phyloP scores from a whole-genome alignment of 2,888 invertebrate genomes.

The Xanthorhoe spadicearia region DNA sequence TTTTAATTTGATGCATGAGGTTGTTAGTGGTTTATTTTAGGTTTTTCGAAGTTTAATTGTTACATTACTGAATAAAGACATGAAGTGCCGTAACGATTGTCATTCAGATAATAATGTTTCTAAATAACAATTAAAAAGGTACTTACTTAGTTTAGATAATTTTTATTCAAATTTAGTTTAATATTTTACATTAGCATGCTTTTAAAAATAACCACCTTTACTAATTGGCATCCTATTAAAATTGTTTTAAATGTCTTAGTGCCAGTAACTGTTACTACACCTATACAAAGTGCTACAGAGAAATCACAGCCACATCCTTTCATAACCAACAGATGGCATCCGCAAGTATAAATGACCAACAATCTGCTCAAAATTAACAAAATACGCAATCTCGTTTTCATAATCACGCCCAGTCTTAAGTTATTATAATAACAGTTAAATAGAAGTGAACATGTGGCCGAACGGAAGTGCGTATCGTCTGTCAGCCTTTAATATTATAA shows the following conservation, averaged over 20 bases:
- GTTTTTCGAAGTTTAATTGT: neutral
- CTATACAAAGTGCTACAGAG: conserved; percentile 18
- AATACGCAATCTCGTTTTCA: conserved; percentile 36
- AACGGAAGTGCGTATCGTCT: conserved; percentile 82
- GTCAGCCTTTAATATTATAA: conserved; percentile 80
- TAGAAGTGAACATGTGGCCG: conserved; percentile 69
- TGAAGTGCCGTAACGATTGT: no score
- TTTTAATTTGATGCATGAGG: conserved; percentile 13
- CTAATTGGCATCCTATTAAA: no score
- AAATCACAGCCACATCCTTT: conserved; percentile 28
- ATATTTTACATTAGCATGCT: no score
- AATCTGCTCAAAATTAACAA: conserved; percentile 37
- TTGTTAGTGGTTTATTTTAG: neutral
- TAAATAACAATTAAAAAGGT: no score
- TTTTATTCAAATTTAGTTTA: no score
- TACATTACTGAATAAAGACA: neutral
- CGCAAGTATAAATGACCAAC: conserved; percentile 34
- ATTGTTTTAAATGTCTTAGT: neutral
- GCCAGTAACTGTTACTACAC: neutral
- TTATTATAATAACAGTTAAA: conserved; percentile 55
- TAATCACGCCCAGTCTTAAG: conserved; percentile 49
- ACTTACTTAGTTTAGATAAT: no score
- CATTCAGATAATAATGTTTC: no score
- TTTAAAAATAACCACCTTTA: no score
- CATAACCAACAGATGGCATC: conserved; percentile 36